Base-by-base conservation (phyloP, 2,113 vertebrate species). In the Xiphophorus maculatus region DNA sequence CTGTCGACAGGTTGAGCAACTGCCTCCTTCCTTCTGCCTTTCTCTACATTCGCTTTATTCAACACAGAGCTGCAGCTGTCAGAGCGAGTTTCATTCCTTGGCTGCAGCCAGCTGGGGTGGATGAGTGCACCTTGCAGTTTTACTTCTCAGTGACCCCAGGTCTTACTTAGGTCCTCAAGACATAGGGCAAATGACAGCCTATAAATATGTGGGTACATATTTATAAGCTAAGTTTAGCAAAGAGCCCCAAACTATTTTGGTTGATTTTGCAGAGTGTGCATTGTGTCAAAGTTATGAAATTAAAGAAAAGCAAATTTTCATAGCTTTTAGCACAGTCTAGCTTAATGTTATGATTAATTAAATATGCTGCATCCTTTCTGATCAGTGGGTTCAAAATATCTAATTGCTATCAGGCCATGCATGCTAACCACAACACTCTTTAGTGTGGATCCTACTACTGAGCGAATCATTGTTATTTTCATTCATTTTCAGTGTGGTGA, bases 1-100 rank as follows among this genome's bases (percentile, higher is more conserved):
- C 82, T 88, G 92, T 92, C 87, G 87, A 92, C 93, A 92, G 87
- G 90, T 92, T 88, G 86, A 91, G 87, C 88, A 90, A 92, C 84
- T 88, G 88, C 88, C 89, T 90, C 82, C 79, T 82, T 83, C 78
- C 69, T 79, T 70, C 67, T 89, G 87, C 85, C 87, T 92, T 90
- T 88, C 89, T 81, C 82, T 86, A 80, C 86, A 76, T 90, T 90
- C 79, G 75, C 79, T 88, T 77, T 85, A 82, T 81, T 92, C 92
- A 90, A 87, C 90, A 82, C 84, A 12, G 27, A 22, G 73, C 80
- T 78, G 87, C 90, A 91, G 89, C 92, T 94, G 92, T 93, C 91
- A 85, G 77, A 74, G 81, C 48, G 74, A 22, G 72, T 80, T 71
- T 77, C 82, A 82, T 88, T 88, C 84, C 87, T 83, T 71, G 72